A percentile compares a stretch with the other conserved stretches of the same genome.
Evolutionary conservation across 2,797 vertebrate genomes (phyloP).

Genomic region (Ispidina picta): DNA sequence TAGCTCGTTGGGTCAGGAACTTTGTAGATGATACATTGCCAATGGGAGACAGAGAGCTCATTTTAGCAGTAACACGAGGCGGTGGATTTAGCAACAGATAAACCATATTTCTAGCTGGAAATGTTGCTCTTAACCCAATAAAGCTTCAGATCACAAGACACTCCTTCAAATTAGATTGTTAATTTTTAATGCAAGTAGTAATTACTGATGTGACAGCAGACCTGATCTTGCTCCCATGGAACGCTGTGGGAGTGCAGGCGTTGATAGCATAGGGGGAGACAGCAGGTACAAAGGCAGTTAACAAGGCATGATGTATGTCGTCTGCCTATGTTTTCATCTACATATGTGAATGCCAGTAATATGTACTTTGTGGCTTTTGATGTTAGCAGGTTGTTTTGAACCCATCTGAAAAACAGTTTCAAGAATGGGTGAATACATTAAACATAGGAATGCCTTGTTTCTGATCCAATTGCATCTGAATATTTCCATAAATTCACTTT

Average conservation of each 20-base stretch:
- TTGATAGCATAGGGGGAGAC: not conserved
- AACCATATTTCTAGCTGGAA: not conserved
- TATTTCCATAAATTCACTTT: not conserved
- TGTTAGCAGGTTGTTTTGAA: not conserved
- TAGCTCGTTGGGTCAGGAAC: constrained; percentile 26
- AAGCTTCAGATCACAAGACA: constrained; percentile 7
- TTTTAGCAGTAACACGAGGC: not conserved
- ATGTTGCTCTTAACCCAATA: constrained; percentile 17
- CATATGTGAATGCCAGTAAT: not conserved
- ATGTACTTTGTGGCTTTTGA: not conserved
- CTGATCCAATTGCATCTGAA: not conserved
- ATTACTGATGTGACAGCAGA: constrained; percentile 43
- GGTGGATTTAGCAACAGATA: constrained; percentile 18
- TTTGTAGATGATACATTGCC: constrained; percentile 26
- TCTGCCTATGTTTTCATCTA: not conserved
- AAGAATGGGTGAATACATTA: not conserved
- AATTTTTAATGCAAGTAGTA: constrained; percentile 51
- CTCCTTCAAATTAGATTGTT: constrained; percentile 41
- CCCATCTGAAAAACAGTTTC: not conserved
- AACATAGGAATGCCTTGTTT: not conserved
- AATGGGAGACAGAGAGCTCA: not conserved
- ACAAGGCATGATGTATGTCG: not conserved
- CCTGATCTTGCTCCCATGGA: constrained; percentile 19
- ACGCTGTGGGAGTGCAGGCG: constrained; percentile 11
- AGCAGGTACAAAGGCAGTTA: not conserved